phyloP scores from a whole-genome alignment of 2,888 invertebrate genomes.

The Adela reaumurella region DNA sequence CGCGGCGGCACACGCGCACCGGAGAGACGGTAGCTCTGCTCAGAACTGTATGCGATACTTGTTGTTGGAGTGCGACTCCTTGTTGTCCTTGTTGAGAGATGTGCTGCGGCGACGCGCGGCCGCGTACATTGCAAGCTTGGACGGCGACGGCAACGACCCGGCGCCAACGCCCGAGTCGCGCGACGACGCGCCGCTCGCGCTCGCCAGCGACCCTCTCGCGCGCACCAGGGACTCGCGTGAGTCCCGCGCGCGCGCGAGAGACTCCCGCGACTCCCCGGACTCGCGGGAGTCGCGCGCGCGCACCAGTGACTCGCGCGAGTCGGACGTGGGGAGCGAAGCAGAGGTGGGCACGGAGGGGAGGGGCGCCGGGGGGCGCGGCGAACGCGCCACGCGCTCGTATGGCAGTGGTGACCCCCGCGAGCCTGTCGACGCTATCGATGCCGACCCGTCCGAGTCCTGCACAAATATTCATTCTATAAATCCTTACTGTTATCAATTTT shows the following conservation, averaged over 20 bases:
- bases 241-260: slow-evolving; percentile 39
- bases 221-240: slow-evolving; percentile 20
- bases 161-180: slow-evolving; percentile 41
- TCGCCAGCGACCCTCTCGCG: slow-evolving; percentile 17
- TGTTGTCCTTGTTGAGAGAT: slow-evolving; percentile 53
- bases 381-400: slow-evolving; percentile 26
- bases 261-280: slow-evolving; percentile 49
- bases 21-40: background rate
- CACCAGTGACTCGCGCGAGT: slow-evolving; percentile 47
- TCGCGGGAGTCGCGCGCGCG: slow-evolving; percentile 44
- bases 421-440: slow-evolving; percentile 42
- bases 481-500: too few species aligned
- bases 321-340: slow-evolving; percentile 46
- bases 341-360: slow-evolving; percentile 42
- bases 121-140: slow-evolving; percentile 59
- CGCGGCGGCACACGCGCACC: too few species aligned
- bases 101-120: slow-evolving; percentile 52
- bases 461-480: too few species aligned
- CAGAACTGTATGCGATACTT: slow-evolving; percentile 75
- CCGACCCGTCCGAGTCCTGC: slow-evolving; percentile 44
- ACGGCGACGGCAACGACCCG: slow-evolving; percentile 58
- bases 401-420: slow-evolving; percentile 44
- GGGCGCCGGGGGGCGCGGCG: slow-evolving; percentile 24
- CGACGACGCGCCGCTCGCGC: slow-evolving; percentile 29
- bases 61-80: slow-evolving; percentile 36